Conservation (phyloP, 2,113 vertebrate species). For the Entosphenus tridentatus region DNA sequence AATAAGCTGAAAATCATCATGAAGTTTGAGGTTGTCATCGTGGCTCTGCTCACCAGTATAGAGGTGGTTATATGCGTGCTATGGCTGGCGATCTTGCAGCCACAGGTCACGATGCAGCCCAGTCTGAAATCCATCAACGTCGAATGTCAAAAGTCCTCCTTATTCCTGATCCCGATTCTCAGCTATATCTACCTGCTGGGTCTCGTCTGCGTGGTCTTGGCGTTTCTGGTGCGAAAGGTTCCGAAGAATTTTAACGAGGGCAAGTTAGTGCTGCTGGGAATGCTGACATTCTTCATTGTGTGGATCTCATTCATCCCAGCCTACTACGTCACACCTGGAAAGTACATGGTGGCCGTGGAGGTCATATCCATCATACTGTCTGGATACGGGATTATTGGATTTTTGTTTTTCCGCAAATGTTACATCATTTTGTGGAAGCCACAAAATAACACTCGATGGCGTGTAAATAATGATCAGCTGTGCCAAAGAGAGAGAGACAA, state of each 20-base stretch:
- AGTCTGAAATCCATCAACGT: neutral
- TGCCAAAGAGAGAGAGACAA: too few species aligned
- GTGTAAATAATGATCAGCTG: neutral
- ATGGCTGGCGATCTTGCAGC: neutral
- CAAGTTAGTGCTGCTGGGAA: neutral
- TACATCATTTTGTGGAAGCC: slow-evolving; percentile 7
- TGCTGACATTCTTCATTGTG: slow-evolving; percentile 4
- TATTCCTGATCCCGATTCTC: neutral
- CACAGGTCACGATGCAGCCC: neutral
- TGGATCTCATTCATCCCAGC: slow-evolving; percentile 6
- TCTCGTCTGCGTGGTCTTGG: neutral
- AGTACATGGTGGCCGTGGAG: neutral
- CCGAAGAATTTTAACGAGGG: slow-evolving; percentile 7
- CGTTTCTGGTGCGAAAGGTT: slow-evolving; percentile 3
- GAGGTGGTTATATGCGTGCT: neutral
- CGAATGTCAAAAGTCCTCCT: neutral
- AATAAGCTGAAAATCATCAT: neutral
- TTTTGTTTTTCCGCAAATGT: slow-evolving; percentile 5
- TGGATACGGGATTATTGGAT: neutral
- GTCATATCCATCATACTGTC: slow-evolving; percentile 2
- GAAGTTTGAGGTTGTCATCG: neutral
- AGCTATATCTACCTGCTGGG: neutral
- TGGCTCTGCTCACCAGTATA: neutral
- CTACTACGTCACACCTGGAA: neutral
- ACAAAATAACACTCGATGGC: neutral